A percentile compares a stretch with the other conserved stretches of the same genome.
Conservation (phyloP, 2,888 invertebrate species). For the Nineta flava region DNA sequence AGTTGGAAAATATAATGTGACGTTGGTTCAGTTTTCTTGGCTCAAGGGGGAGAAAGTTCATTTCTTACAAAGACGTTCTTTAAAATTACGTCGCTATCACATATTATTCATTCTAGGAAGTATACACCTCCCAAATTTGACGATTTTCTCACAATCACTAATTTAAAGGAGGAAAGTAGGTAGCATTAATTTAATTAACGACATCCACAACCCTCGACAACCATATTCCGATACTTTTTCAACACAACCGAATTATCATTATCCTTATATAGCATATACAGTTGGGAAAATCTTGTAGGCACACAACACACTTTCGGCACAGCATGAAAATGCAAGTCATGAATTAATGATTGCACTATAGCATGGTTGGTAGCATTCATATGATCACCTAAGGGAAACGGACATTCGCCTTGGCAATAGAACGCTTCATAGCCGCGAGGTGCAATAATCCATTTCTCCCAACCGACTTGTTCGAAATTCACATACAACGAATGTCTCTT, state of each 20-base stretch:
- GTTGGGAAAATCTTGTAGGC: conserved; percentile 82
- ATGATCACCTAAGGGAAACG: conserved; percentile 84
- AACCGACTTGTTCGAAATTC: conserved; percentile 91
- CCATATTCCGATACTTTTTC: conserved; percentile 98
- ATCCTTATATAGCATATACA: conserved; percentile 94
- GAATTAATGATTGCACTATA: conserved; percentile 91
- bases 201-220: conserved; percentile 95
- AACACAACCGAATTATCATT: conserved; percentile 86
- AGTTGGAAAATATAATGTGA: too few relatives aligned
- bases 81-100: too few relatives aligned
- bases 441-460: conserved; percentile 98
- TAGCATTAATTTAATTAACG: conserved; percentile 55
- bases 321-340: conserved; percentile 74
- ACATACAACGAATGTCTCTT: conserved; percentile 81
- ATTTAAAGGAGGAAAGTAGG: too few relatives aligned
- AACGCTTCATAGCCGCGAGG: conserved; percentile 92
- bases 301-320: conserved; percentile 97
- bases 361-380: conserved; percentile 97
- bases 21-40: too few relatives aligned
- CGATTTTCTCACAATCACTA: too few relatives aligned
- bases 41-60: too few relatives aligned
- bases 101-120: too few relatives aligned
- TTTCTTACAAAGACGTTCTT: too few relatives aligned
- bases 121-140: too few relatives aligned
- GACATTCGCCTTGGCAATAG: conserved; percentile 91